Conservation (phyloP, 2,113 vertebrate species). For the Cebus imitator region DNA sequence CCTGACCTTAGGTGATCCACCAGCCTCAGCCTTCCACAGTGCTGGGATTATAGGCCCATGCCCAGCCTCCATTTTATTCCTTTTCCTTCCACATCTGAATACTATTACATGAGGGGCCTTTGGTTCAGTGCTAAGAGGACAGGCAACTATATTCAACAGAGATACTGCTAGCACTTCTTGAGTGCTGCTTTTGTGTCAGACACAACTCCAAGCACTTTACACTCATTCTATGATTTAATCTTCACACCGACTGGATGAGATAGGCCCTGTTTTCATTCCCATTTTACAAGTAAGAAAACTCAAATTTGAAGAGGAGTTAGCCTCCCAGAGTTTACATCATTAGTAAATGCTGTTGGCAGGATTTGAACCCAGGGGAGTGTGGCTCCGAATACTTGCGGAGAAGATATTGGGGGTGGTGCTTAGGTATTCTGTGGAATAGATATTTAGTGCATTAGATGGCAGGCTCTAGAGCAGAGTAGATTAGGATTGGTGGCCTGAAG, state of each 20-base stretch:
- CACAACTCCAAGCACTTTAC: background rate
- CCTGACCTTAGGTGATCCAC: too few species aligned
- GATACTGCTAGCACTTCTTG: background rate
- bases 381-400: background rate
- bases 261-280: background rate
- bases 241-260: background rate
- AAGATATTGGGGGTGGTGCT: accelerated
- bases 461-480: background rate
- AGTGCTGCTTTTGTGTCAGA: background rate
- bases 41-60: too few species aligned
- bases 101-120: too few species aligned
- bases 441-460: background rate
- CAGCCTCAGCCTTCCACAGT: too few species aligned
- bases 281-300: background rate
- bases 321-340: background rate
- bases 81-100: too few species aligned
- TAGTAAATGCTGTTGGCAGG: background rate
- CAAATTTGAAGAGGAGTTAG: background rate
- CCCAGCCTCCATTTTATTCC: too few species aligned
- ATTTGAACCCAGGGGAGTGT: background rate
- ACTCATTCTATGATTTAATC: background rate
- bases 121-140: background rate
- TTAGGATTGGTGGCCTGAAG: background rate
- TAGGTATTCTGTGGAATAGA: background rate
- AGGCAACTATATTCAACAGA: background rate